phyloP scores from a whole-genome alignment of 2,113 vertebrate species.

The Dromas ardeola region DNA sequence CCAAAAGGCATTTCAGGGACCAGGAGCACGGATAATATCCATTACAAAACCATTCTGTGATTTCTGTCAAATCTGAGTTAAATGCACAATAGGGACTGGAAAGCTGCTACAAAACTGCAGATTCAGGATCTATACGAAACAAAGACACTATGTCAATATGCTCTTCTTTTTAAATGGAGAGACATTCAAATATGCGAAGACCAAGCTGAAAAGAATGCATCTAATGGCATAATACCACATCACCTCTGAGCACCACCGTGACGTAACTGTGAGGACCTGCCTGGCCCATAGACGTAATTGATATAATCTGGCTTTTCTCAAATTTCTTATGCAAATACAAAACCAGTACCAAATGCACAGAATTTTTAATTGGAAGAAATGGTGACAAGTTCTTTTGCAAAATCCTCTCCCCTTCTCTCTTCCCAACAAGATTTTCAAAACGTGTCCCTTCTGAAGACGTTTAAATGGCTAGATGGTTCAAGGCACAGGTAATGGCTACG shows the following conservation, averaged over 20 bases:
- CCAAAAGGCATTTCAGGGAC: conserved; percentile 73
- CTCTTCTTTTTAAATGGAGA: background rate
- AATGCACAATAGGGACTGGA: conserved; percentile 63
- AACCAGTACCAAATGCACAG: background rate
- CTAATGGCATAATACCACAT: background rate
- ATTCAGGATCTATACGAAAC: conserved; percentile 59
- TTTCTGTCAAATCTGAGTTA: conserved; percentile 72
- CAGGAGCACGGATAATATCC: conserved; percentile 52
- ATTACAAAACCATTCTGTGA: conserved; percentile 63
- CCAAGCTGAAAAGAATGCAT: background rate
- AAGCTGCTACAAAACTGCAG: conserved; percentile 64
- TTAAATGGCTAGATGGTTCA: background rate
- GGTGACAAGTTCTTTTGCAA: fast-evolving
- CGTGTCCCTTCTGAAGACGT: background rate
- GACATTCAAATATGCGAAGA: background rate
- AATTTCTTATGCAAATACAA: background rate
- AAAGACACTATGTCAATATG: conserved; percentile 22
- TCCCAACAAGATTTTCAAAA: background rate
- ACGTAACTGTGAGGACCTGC: background rate
- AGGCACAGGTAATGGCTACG: background rate
- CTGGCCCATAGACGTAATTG: background rate
- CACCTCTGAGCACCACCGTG: background rate
- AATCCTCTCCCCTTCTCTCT: background rate
- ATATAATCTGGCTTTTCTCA: background rate
- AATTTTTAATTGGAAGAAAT: background rate